These are phyloP conservation scores for Drosophila guanche DNA, from an alignment of 1,140 invertebrate genomes.

Conservation along the genomic window DNA sequence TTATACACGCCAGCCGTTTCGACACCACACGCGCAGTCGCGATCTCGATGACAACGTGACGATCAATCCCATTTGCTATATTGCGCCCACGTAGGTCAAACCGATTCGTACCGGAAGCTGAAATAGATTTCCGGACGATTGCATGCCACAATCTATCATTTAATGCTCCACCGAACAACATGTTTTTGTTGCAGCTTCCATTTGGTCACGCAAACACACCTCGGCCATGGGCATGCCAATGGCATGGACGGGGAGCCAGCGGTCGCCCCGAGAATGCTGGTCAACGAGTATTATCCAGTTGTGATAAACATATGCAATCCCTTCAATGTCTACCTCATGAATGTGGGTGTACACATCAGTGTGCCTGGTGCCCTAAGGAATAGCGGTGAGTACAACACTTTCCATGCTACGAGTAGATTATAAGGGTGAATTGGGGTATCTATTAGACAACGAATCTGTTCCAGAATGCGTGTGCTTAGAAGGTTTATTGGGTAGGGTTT, in stretches of 20 bases:
- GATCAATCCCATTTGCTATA: conserved; percentile 80
- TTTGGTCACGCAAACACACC: conserved; percentile 77
- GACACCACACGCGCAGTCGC: conserved; percentile 71
- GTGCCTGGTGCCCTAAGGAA: conserved; percentile 65
- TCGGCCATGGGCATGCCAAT: conserved; percentile 52
- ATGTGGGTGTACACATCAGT: conserved; percentile 76
- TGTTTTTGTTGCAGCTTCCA: conserved; percentile 71
- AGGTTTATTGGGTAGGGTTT: neutral
- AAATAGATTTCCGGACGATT: conserved; percentile 23
- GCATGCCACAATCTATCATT: conserved; percentile 36
- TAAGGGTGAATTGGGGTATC: too few relatives aligned
- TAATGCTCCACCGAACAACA: conserved; percentile 46
- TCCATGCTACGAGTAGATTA: too few relatives aligned
- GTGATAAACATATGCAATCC: conserved; percentile 74
- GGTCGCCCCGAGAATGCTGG: conserved; percentile 64
- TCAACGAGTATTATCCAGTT: conserved; percentile 82
- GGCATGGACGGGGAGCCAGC: conserved; percentile 1
- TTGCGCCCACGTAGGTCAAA: conserved; percentile 81
- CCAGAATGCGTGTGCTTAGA: neutral
- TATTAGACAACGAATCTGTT: neutral
- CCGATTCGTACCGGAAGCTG: conserved; percentile 59
- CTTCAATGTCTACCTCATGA: conserved; percentile 77
- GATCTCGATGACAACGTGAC: conserved; percentile 81
- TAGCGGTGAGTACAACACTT: conserved; percentile 66
- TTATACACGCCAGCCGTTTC: conserved; percentile 62